These are phyloP conservation scores for Athripsodes cinereus DNA, from an alignment of 2,888 invertebrate species.

Conservation along the genomic window DNA sequence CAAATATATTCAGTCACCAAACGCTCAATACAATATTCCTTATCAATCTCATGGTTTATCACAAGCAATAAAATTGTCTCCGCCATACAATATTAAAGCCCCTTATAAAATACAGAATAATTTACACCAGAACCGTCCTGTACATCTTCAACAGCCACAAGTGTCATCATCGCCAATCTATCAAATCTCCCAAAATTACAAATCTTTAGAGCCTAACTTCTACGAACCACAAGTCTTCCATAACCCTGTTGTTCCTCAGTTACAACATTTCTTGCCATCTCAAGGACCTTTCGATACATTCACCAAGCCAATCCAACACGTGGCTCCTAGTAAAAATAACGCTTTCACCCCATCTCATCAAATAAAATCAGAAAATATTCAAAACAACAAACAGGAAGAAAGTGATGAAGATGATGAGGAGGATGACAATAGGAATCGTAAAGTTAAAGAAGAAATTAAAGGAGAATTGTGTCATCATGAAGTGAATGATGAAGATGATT, in stretches of 20 bases:
- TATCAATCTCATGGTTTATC: not conserved
- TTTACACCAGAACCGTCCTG: not conserved
- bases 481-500: constrained; percentile 44
- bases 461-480: constrained; percentile 37
- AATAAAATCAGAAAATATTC: constrained; percentile 2
- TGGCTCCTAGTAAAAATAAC: not conserved
- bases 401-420: constrained; percentile 32
- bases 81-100: constrained; percentile 1
- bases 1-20: constrained; percentile 15
- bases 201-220: constrained; percentile 39
- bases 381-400: constrained; percentile 6
- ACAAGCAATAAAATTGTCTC: constrained; percentile 8
- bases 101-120: constrained; percentile 5
- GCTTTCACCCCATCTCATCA: not conserved
- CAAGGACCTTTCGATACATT: constrained; percentile 25
- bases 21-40: constrained; percentile 7
- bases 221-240: constrained; percentile 44
- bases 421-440: constrained; percentile 33
- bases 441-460: constrained; percentile 36
- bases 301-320: constrained; percentile 11
- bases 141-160: constrained; percentile 5
- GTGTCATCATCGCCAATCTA: constrained; percentile 9
- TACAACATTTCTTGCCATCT: constrained; percentile 45
- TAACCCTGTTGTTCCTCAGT: constrained; percentile 46
- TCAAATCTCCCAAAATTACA: constrained; percentile 17